Conservation (phyloP, 2,797 vertebrate genomes). For the Anguilla pacifica region DNA sequence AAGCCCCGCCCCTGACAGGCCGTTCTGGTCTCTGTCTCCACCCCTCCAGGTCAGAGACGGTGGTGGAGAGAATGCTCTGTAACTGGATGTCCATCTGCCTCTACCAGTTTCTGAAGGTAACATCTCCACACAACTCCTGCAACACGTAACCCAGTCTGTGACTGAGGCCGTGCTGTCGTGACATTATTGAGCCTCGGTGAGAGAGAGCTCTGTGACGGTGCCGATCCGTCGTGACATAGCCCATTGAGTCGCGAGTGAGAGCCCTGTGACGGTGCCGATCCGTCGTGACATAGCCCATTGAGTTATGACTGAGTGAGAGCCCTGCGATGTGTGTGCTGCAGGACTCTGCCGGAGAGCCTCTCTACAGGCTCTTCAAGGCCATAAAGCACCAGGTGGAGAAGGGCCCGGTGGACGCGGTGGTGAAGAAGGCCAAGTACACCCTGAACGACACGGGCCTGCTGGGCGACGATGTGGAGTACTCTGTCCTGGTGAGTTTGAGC, state of each 20-base stretch:
- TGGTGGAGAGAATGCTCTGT: conserved; percentile 97
- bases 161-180: neutral
- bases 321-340: conserved; percentile 55
- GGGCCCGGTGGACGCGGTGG: conserved; percentile 90
- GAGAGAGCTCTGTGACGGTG: neutral
- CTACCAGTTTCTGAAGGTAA: conserved; percentile 96
- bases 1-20: neutral
- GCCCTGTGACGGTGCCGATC: neutral
- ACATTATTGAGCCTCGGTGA: neutral
- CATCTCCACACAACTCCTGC: neutral
- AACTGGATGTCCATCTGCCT: conserved; percentile 99
- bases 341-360: conserved; percentile 94
- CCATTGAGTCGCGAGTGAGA: neutral
- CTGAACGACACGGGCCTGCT: conserved; percentile 94
- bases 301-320: neutral
- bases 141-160: neutral
- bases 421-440: conserved; percentile 98
- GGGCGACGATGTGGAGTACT: conserved; percentile 95
- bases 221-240: neutral
- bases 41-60: conserved; percentile 87
- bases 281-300: neutral
- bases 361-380: conserved; percentile 97
- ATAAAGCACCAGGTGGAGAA: conserved; percentile 99
- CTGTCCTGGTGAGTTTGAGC: conserved; percentile 77
- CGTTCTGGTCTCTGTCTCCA: conserved; percentile 11